Evolutionary conservation across 2,888 invertebrate genomes (phyloP).

Genomic region (Crioceris asparagi): DNA sequence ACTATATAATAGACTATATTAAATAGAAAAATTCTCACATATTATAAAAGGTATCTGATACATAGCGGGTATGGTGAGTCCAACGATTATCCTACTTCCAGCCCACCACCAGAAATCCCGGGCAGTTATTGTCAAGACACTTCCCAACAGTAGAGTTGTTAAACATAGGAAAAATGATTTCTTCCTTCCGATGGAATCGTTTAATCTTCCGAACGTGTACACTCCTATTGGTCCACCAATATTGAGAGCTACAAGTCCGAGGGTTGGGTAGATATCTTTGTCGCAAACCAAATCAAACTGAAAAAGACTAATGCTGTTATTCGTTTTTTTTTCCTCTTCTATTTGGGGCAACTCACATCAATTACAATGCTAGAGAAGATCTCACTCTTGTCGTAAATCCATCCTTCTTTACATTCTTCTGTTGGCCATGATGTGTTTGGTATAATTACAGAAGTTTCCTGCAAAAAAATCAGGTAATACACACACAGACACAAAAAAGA

Average conservation of each 20-base stretch:
- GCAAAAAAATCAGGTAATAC: constrained; percentile 21
- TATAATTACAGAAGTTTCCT: constrained; percentile 27
- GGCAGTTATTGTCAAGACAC: constrained; percentile 68
- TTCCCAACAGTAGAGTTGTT: constrained; percentile 68
- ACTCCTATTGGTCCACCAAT: constrained; percentile 85
- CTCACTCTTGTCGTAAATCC: constrained; percentile 64
- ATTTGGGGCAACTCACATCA: constrained; percentile 61
- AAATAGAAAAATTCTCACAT: constrained; percentile 47
- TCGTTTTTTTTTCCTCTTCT: no score
- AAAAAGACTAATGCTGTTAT: no score
- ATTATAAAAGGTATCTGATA: constrained; percentile 94
- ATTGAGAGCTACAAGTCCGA: constrained; percentile 77
- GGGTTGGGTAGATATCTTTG: constrained; percentile 74
- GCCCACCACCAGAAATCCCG: constrained; percentile 77
- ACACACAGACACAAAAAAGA: not conserved
- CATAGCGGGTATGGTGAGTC: constrained; percentile 81
- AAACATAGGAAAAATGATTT: constrained; percentile 79
- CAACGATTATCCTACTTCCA: constrained; percentile 69
- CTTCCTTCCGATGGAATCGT: constrained; percentile 78
- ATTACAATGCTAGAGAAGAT: constrained; percentile 72
- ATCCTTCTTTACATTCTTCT: constrained; percentile 62
- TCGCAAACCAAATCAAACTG: constrained; percentile 88
- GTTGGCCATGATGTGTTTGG: constrained; percentile 50
- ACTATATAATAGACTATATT: not conserved
- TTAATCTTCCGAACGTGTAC: constrained; percentile 74